These are phyloP conservation scores for Bothrops jararaca DNA, from an alignment of 2,113 vertebrate genomes.

Conservation along the genomic window DNA sequence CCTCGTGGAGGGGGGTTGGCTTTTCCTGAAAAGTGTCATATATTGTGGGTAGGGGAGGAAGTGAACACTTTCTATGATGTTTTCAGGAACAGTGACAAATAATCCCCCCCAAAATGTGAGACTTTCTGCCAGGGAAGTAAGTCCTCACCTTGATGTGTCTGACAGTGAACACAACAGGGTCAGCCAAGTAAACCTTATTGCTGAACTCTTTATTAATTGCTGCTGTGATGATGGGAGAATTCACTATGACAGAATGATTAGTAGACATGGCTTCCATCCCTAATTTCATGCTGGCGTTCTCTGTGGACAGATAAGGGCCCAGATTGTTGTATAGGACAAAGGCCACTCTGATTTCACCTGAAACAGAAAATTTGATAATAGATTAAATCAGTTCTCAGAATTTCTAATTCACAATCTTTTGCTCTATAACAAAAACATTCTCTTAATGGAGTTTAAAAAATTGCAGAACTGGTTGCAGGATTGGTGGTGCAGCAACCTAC, in stretches of 20 bases:
- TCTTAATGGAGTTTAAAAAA: not conserved
- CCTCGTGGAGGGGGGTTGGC: not conserved
- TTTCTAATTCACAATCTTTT: not conserved
- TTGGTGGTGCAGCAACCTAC: not conserved
- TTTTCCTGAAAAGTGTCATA: not conserved
- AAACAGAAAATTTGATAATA: conserved; percentile 24
- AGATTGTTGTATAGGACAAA: conserved; percentile 97
- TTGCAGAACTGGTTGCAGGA: not conserved
- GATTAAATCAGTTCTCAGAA: not conserved
- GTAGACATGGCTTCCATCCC: conserved; percentile 89
- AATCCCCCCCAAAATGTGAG: not conserved
- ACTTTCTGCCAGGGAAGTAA: not conserved
- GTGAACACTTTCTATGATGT: not conserved
- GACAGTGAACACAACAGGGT: conserved; percentile 94
- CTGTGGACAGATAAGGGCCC: conserved; percentile 91
- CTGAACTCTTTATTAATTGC: conserved; percentile 97
- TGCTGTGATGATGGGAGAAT: conserved; percentile 93
- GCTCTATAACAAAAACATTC: no score
- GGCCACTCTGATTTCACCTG: conserved; percentile 95
- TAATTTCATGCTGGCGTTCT: conserved; percentile 96
- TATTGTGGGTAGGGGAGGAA: conserved; percentile 7
- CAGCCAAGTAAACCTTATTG: conserved; percentile 94
- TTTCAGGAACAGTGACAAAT: not conserved
- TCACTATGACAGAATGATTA: conserved; percentile 96
- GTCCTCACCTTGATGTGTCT: conserved; percentile 89